Base-by-base conservation (phyloP, 2,113 vertebrate species). In the Centropus bengalensis region DNA sequence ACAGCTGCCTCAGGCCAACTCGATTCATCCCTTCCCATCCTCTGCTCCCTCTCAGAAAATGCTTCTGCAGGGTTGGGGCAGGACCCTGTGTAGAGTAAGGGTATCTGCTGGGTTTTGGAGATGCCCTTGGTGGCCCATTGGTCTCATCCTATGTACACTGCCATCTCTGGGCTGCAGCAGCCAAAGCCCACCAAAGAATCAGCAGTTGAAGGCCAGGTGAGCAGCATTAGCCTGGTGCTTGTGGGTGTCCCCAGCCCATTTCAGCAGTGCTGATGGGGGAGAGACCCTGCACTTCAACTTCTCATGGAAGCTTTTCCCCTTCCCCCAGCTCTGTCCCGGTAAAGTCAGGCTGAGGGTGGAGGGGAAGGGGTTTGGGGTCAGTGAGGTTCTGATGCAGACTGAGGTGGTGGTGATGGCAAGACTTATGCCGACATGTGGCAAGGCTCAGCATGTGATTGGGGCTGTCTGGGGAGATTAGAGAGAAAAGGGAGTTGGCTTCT, bases 351-450 rank as follows among this genome's bases (percentile, higher is more conserved):
- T 49, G 19, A 4, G 15, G 59, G 24, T 26, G 3, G 19, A 6
- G 3, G 1, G 2, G 2, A 3, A 30, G 14, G 22, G 16, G 28
- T 14, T 14, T 81, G n/a, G 28, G 8, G 14, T 23, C 33, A 32
- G 16, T 3, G 15, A 67, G 20, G 23, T 69, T 30, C 42, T 83
- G 24, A 51, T 82, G 58, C 54, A 56, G 59, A 44, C 19, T 0
- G 1, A 59, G 42, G 26, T 1, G 2, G 20, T 2, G 2, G 24
- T 30, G 62, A 9, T 2, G 2, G 14, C 54, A 21, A 32, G 52
- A 47, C 19, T 33, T 18, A 45, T 91, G 51, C 44, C 3, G 1
- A 9, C 3, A 2, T 0, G 0, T 24, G 51, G 8, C 2, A 2
- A 55, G n/a, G 58, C 15, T 71, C 11, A 6, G 10, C 1, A 2